These are phyloP conservation scores for Natrix natrix DNA, from an alignment of 2,797 vertebrate genomes.

Conservation along the genomic window DNA sequence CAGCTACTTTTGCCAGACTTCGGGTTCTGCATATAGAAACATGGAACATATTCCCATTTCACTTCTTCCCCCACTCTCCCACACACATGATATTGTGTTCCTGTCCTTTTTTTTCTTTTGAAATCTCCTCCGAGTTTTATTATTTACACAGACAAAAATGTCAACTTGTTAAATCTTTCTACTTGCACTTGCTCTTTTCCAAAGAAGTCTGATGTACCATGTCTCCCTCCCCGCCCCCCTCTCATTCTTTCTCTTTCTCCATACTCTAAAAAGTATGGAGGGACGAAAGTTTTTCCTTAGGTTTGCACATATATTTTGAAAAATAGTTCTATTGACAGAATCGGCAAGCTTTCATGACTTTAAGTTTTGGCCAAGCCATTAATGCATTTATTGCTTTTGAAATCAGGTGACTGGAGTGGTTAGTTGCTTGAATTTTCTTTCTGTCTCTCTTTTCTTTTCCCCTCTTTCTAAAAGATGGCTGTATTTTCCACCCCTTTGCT, in stretches of 20 bases:
- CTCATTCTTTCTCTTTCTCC: background rate
- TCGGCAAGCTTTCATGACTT: slow-evolving; percentile 53
- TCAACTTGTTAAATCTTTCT: slow-evolving; percentile 65
- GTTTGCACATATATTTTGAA: slow-evolving; percentile 54
- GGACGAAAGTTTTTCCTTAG: background rate
- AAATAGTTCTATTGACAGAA: slow-evolving; percentile 49
- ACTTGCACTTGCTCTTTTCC: slow-evolving; percentile 57
- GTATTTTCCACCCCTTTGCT: slow-evolving; percentile 57
- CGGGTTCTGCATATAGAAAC: slow-evolving; percentile 60
- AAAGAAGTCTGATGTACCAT: slow-evolving; percentile 43
- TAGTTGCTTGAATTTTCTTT: slow-evolving; percentile 23
- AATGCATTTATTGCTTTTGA: slow-evolving; percentile 62
- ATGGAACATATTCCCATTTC: slow-evolving; percentile 53
- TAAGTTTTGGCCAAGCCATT: slow-evolving; percentile 51
- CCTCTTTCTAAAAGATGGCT: slow-evolving; percentile 32
- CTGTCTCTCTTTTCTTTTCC: background rate
- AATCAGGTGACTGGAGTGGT: slow-evolving; percentile 50
- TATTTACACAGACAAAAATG: slow-evolving; percentile 64
- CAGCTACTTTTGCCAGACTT: slow-evolving; percentile 65
- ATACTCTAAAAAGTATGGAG: slow-evolving; percentile 18
- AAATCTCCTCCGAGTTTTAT: slow-evolving; percentile 59
- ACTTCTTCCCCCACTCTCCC: background rate
- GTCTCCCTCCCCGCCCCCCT: slow-evolving; percentile 19
- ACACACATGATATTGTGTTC: background rate
- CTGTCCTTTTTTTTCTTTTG: background rate